Evolutionary conservation across 2,888 invertebrate species (phyloP).

Genomic region (Heteromurus nitidus): DNA sequence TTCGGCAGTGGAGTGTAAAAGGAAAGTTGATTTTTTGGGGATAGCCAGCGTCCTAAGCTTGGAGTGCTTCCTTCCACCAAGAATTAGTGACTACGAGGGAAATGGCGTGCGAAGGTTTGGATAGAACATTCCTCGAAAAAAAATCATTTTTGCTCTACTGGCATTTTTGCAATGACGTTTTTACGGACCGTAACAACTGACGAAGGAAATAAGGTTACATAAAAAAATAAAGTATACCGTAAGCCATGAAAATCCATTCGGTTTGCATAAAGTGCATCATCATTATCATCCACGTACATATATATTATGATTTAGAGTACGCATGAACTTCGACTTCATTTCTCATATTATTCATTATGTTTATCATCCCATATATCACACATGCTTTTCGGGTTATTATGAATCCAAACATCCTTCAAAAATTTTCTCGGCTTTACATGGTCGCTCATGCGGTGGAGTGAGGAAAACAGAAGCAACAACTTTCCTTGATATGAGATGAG

Average conservation of each 20-base stretch:
- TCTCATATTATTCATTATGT: slow-evolving; percentile 17
- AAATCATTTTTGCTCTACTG: not conserved
- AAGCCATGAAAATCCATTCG: slow-evolving; percentile 13
- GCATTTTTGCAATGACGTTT: not conserved
- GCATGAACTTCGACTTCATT: slow-evolving; percentile 48
- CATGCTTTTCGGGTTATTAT: slow-evolving; percentile 26
- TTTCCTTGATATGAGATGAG: not conserved
- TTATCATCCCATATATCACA: slow-evolving; percentile 41
- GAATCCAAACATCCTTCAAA: slow-evolving; percentile 27
- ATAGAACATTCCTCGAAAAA: slow-evolving; percentile 7
- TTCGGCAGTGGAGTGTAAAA: too few relatives aligned
- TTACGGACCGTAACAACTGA: not conserved
- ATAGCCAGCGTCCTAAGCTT: not conserved
- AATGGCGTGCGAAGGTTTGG: not conserved
- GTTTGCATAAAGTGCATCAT: slow-evolving; percentile 28
- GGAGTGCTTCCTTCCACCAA: not conserved
- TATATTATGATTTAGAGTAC: slow-evolving; percentile 39
- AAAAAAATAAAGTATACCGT: not conserved
- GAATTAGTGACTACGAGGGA: slow-evolving; percentile 5
- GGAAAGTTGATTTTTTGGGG: too few relatives aligned
- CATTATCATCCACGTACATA: slow-evolving; percentile 1
- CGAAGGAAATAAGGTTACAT: not conserved
- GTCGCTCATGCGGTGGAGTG: slow-evolving; percentile 49
- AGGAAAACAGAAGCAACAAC: slow-evolving; percentile 48
- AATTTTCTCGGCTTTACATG: slow-evolving; percentile 35